These are phyloP conservation scores for Morus bassanus DNA, from an alignment of 2,797 vertebrate species.

Conservation along the genomic window DNA sequence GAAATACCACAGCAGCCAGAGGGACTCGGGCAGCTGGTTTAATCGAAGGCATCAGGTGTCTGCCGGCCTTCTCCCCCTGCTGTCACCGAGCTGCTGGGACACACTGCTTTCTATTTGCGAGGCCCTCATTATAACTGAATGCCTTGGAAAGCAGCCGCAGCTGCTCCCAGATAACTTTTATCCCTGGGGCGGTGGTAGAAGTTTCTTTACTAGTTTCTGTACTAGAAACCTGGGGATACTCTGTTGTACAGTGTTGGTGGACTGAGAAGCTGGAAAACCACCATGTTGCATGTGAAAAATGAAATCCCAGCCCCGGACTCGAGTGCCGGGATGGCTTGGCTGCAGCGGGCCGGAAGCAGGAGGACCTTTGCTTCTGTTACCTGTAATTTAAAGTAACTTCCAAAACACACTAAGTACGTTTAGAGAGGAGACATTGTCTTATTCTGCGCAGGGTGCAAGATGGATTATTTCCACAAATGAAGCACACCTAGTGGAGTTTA, in stretches of 20 bases:
- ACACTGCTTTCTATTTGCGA: background rate
- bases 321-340: background rate
- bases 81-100: background rate
- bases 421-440: too few species aligned
- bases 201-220: background rate
- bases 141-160: background rate
- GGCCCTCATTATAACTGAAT: background rate
- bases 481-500: too few species aligned
- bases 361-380: background rate
- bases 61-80: rapidly evolving
- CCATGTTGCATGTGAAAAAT: rapidly evolving
- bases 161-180: background rate
- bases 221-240: background rate
- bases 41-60: background rate
- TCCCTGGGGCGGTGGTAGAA: background rate
- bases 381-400: too few species aligned
- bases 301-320: background rate
- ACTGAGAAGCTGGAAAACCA: background rate
- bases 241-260: background rate
- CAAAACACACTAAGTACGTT: too few species aligned
- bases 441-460: too few species aligned
- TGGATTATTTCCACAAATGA: too few species aligned
- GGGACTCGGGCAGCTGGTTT: rapidly evolving
- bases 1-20: background rate
- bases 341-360: rapidly evolving